Evolutionary conservation across 2,888 invertebrate species (phyloP).

Genomic region (Itoplectis maculator): DNA sequence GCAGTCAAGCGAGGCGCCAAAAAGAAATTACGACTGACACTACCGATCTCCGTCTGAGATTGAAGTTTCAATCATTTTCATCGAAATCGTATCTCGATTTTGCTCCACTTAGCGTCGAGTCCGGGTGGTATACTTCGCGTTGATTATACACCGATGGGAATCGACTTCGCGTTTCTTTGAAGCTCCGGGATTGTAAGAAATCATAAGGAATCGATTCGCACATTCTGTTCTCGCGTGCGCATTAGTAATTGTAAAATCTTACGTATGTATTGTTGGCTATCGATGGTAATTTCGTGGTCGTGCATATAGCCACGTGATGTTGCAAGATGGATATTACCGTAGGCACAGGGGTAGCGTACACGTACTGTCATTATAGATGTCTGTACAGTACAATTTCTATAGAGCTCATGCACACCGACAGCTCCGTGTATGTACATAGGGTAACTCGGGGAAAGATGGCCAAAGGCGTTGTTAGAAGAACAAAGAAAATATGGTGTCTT

Average conservation of each 20-base stretch:
- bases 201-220: constrained; percentile 30
- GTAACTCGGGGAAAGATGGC: constrained; percentile 10
- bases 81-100: constrained; percentile 16
- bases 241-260: constrained; percentile 32
- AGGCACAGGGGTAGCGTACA: constrained; percentile 60
- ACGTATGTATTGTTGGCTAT: constrained; percentile 35
- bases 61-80: constrained; percentile 22
- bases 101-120: not conserved
- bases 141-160: constrained; percentile 10
- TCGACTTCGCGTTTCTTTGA: not conserved
- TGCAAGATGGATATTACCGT: constrained; percentile 69
- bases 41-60: constrained; percentile 11
- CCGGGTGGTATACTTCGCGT: not conserved
- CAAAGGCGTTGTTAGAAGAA: not conserved
- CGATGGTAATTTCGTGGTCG: constrained; percentile 36
- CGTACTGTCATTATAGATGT: constrained; percentile 68
- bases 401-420: constrained; percentile 43
- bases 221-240: constrained; percentile 6
- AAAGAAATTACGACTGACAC: constrained; percentile 62
- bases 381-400: constrained; percentile 2
- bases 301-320: constrained; percentile 59
- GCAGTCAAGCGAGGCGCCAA: constrained; percentile 63
- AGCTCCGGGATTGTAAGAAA: constrained; percentile 1
- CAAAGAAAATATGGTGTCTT: not conserved
- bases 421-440: constrained; percentile 18